Percentiles rank a stretch among this genome's conserved stretches.
Evolutionary conservation across 2,113 vertebrate genomes (phyloP).

Genomic region (Abramis brama): DNA sequence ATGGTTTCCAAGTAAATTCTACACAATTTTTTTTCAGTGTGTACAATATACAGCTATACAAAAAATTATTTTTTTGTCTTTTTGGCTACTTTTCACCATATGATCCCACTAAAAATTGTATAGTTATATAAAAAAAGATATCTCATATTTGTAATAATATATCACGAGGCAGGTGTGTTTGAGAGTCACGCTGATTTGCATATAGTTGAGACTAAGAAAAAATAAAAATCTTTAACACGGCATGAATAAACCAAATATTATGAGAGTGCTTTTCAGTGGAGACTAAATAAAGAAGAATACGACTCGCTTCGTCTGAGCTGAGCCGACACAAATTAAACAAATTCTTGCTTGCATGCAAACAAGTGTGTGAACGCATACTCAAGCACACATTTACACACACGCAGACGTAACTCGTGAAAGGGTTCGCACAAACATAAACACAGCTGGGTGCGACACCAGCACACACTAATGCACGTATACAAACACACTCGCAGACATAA

Average conservation of each 20-base stretch:
- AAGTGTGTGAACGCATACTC: neutral
- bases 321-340: constrained; percentile 16
- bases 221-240: neutral
- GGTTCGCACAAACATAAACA: neutral
- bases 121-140: neutral
- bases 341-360: neutral
- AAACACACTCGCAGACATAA: neutral
- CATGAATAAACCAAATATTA: constrained; percentile 12
- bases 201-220: neutral
- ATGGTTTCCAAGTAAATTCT: too few relatives aligned
- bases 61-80: too few relatives aligned
- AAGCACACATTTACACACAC: neutral
- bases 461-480: neutral
- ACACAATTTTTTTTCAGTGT: too few relatives aligned
- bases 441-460: neutral
- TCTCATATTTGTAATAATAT: too few relatives aligned
- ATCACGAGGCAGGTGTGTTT: neutral
- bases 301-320: neutral
- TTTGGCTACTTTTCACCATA: neutral
- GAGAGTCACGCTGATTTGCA: neutral
- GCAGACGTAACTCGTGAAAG: neutral
- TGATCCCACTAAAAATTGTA: neutral
- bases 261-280: neutral
- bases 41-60: too few relatives aligned
- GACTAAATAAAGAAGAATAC: neutral